A percentile compares a stretch with the other conserved stretches of the same genome.
These are phyloP conservation scores for Lasioglossum calceatum DNA, from an alignment of 2,888 invertebrate species.

Conservation along the genomic window DNA sequence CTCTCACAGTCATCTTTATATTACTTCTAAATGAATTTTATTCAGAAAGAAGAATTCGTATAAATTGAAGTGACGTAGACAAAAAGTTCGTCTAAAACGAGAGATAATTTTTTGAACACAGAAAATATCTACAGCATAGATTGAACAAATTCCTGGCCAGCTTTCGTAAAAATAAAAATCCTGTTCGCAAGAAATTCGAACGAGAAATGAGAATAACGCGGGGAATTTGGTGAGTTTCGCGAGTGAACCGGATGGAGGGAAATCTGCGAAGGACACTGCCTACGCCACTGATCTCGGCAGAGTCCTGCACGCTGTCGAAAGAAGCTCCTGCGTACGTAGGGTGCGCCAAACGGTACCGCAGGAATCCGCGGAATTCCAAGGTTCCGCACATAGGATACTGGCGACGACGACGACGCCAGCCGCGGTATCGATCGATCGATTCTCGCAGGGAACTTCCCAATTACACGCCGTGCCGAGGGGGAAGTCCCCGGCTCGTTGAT, in stretches of 20 bases:
- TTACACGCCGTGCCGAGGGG: constrained; percentile 51
- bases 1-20: no score
- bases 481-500: constrained; percentile 9
- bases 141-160: background rate
- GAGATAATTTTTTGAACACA: no score
- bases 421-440: constrained; percentile 66
- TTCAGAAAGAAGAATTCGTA: no score
- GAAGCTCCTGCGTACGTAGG: constrained; percentile 57
- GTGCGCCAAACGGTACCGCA: constrained; percentile 66
- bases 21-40: no score
- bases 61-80: no score
- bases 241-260: background rate
- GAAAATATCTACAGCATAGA: no score
- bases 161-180: background rate
- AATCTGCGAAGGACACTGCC: background rate
- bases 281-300: constrained; percentile 54
- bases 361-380: constrained; percentile 68
- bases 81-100: no score
- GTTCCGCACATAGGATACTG: constrained; percentile 44
- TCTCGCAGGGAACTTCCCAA: constrained; percentile 62
- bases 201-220: background rate
- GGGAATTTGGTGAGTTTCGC: background rate
- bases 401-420: constrained; percentile 21
- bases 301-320: constrained; percentile 55
- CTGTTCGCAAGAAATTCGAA: background rate